Base-by-base conservation (phyloP, 2,113 vertebrate species). In the Leptobrachium leishanense region DNA sequence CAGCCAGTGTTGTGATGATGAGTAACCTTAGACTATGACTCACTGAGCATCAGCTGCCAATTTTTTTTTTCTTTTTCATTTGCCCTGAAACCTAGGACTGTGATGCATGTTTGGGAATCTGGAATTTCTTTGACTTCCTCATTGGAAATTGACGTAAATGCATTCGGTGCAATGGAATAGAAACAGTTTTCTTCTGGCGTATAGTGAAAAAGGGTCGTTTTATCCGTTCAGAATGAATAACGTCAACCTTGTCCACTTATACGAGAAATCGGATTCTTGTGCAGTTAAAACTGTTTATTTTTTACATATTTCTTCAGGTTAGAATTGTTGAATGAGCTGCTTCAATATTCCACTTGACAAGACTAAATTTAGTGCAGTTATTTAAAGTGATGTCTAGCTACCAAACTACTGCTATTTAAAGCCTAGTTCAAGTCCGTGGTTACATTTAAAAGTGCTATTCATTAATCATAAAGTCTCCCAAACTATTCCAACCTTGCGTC, bases 91-190 rank as follows among this genome's bases (percentile, higher is more conserved):
- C 46, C 62, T 54, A 65, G 2, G 70, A 72, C 77, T 50, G 69
- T 55, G 69, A 79, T 64, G 69, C 69, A 44, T 64, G 77, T 79
- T 79, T 72, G 54, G 71, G 78, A 81, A 68, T 81, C 63, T 68
- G 65, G 73, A 81, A 81, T 50, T 65, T 81, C 78, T 80, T 80
- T 81, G 78, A 81, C 78, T 80, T 80, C 78, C 78, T 80, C 54
- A 66, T 80, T 80, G 72, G 78, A 80, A 80, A 80, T 53, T 74
- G 63, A 80, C 78, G 72, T 80, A 62, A 80, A 80, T 80, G 72
- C 54, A 59, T 74, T 80, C 41, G 44, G 46, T 31, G 64, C 41
- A 44, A 68, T 67, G 78, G 65, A 74, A 80, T 80, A 74, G 50
- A 80, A 64, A 42, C 69, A 44, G 70, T 80, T 73, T 73, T 80